These are phyloP conservation scores for Heliconius congener DNA, from an alignment of 1,140 invertebrate species.

Conservation along the genomic window DNA sequence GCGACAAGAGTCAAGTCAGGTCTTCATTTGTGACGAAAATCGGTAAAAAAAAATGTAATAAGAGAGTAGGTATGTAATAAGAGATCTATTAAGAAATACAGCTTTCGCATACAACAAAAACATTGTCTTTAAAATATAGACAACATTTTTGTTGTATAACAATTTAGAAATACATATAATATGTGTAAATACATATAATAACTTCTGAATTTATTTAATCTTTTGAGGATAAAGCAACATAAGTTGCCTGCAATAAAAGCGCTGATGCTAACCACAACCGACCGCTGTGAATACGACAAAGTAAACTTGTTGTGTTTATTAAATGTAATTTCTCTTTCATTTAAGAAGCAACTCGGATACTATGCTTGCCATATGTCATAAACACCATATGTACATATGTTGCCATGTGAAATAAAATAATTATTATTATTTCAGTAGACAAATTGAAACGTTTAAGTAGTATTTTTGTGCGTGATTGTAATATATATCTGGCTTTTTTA, in stretches of 20 bases:
- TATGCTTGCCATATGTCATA: conserved; percentile 3
- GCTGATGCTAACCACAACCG: not conserved
- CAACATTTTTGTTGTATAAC: too few species aligned
- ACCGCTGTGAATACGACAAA: not conserved
- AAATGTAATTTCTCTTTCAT: not conserved
- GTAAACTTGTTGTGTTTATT: conserved; percentile 4
- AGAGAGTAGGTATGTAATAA: too few species aligned
- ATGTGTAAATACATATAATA: too few species aligned
- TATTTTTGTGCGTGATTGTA: not conserved
- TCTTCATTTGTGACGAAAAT: too few species aligned
- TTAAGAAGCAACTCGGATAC: not conserved
- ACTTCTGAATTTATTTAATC: too few species aligned
- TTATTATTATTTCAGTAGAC: not conserved
- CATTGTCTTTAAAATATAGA: too few species aligned
- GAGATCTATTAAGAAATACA: too few species aligned
- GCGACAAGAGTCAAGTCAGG: too few species aligned
- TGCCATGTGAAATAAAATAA: not conserved
- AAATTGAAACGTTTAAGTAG: not conserved
- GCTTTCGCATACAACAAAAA: too few species aligned
- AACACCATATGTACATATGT: not conserved
- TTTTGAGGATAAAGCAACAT: not conserved
- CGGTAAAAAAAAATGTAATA: too few species aligned
- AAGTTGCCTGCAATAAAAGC: not conserved
- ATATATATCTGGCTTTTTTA: not conserved
- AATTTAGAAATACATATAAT: too few species aligned